phyloP scores from a whole-genome alignment of 2,888 invertebrate species.

The Coleophora flavipennella region DNA sequence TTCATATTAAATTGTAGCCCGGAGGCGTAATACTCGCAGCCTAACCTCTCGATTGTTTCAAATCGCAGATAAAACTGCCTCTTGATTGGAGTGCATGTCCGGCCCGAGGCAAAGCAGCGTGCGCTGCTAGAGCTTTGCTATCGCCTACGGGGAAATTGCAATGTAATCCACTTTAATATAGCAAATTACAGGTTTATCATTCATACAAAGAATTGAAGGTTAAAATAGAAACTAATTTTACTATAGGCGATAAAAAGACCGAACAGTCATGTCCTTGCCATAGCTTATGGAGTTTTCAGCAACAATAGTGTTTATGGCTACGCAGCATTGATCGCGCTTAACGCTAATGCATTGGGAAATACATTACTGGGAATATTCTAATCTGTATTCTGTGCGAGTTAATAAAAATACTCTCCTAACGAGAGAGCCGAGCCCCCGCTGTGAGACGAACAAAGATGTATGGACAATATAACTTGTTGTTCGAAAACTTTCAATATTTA shows the following conservation, averaged over 20 bases:
- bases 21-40: slow-evolving; percentile 34
- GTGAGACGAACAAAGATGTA: slow-evolving; percentile 63
- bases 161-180: slow-evolving; percentile 25
- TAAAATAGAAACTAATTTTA: slow-evolving; percentile 8
- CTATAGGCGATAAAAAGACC: slow-evolving; percentile 11
- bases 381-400: slow-evolving; percentile 60
- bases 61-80: slow-evolving; percentile 58
- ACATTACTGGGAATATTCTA: slow-evolving; percentile 59
- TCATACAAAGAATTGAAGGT: slow-evolving; percentile 1
- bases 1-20: slow-evolving; percentile 37
- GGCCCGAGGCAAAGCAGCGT: slow-evolving; percentile 35
- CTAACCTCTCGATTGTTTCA: slow-evolving; percentile 41
- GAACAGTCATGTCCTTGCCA: slow-evolving; percentile 2
- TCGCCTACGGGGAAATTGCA: slow-evolving; percentile 14
- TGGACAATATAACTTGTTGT: slow-evolving; percentile 39
- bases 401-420: slow-evolving; percentile 65
- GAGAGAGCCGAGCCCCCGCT: slow-evolving; percentile 55
- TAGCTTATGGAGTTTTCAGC: too few species aligned
- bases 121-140: too few species aligned
- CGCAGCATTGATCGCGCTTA: slow-evolving; percentile 14
- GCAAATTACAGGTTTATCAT: background rate
- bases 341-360: slow-evolving; percentile 46
- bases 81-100: slow-evolving; percentile 54
- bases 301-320: too few species aligned
- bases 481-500: slow-evolving; percentile 34